Base-by-base conservation (phyloP, 2,113 vertebrate genomes). In the Colossoma macropomum region DNA sequence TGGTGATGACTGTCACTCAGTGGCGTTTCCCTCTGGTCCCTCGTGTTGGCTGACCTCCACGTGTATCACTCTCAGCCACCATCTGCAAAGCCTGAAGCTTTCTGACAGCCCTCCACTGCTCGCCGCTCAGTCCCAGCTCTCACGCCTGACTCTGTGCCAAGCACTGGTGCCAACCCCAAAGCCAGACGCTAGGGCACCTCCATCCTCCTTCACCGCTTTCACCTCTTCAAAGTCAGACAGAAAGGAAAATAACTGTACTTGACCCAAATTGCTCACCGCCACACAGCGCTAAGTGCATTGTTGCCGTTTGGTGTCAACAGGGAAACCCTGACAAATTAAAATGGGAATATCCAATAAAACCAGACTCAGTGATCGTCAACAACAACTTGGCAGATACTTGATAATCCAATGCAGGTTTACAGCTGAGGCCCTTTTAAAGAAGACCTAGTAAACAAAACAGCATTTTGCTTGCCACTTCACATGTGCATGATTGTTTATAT, bases 11-110 rank as follows among this genome's bases (percentile, higher is more conserved):
- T n/a, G 72, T 62, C 69, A 25, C 48, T 71, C 38, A 41, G 52
- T 71, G 83, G 48, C 77, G 27, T 81, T 65, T 45, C 30, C 41
- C 30, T 17, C 16, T 71, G 48, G 79, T 75, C 48, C 21, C 60
- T 30, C 25, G 60, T 25, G 45, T 74, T 86, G 86, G 88, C 88
- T 83, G 87, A 87, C 89, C 89, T 88, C 86, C 84, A 83, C 4
- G 59, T 6, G 82, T 85, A 77, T 83, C 82, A 83, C 72, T 86
- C 80, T 86, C 84, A 10, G 66, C 54, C 80, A 82, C 86, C 89
- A 89, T 89, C 86, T 89, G 87, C 69, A 79, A 68, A 45, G 77
- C 82, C 77, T 25, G 74, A 54, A 87, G 82, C 77, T 69, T 56
- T 83, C 84, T 77, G 68, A 45, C 69, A 87, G 50, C 50, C 62